These are phyloP conservation scores for Hyles lineata DNA, from an alignment of 2,888 invertebrate genomes.

Conservation along the genomic window DNA sequence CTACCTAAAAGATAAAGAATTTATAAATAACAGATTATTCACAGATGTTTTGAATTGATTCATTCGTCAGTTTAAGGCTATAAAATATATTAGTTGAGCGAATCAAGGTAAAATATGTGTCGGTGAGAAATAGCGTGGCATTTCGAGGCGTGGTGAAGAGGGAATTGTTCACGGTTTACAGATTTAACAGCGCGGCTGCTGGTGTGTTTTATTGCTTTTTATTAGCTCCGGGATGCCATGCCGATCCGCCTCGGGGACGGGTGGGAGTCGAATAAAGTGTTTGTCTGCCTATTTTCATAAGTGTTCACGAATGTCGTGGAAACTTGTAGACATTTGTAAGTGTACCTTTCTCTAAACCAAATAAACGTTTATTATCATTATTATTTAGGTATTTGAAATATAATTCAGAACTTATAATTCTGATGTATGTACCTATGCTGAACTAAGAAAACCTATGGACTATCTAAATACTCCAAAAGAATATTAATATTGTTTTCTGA, in stretches of 20 bases:
- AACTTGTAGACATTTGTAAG: neutral
- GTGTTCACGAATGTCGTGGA: neutral
- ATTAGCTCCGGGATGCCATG: constrained; percentile 41
- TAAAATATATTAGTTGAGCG: neutral
- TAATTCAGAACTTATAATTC: too few relatives aligned
- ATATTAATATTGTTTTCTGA: too few relatives aligned
- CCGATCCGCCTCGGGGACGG: neutral
- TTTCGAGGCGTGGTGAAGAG: constrained; percentile 21
- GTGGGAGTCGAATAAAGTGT: neutral
- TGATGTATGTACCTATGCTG: too few relatives aligned
- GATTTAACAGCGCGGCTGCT: constrained; percentile 51
- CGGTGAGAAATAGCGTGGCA: constrained; percentile 21
- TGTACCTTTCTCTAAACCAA: too few relatives aligned
- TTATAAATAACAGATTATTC: too few relatives aligned
- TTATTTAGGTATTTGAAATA: too few relatives aligned
- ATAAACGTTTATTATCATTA: too few relatives aligned
- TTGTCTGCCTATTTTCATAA: neutral
- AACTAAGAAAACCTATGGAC: too few relatives aligned
- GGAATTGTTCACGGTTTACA: constrained; percentile 42
- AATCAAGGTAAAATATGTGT: neutral
- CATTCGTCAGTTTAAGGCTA: neutral
- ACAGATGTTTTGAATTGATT: neutral
- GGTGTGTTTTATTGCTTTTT: constrained; percentile 49
- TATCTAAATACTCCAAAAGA: too few relatives aligned
- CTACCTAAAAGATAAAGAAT: too few relatives aligned